Percentiles rank a stretch among this genome's conserved stretches.
Evolutionary conservation across 2,113 vertebrate species (phyloP).

Genomic region (Aphyosemion australe): DNA sequence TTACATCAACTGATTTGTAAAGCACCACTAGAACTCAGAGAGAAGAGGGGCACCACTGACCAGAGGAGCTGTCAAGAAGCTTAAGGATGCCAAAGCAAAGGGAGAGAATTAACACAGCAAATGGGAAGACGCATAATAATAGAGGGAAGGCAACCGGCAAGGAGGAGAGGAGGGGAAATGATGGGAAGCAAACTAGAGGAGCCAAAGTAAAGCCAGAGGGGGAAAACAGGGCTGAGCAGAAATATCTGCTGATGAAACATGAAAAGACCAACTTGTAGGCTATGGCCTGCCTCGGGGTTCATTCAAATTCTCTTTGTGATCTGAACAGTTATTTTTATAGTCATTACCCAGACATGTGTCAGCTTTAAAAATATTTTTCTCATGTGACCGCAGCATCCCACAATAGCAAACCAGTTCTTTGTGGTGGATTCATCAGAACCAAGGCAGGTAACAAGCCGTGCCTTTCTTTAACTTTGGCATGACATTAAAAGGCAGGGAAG

Average conservation of each 20-base stretch:
- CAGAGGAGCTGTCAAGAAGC: constrained; percentile 5
- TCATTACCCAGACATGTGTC: constrained; percentile 20
- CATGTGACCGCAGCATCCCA: constrained; percentile 10
- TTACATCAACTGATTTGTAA: constrained; percentile 57
- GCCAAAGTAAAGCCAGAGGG: constrained; percentile 48
- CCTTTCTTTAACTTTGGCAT: constrained; percentile 1
- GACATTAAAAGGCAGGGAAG: constrained; percentile 17
- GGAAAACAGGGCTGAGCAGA: constrained; percentile 33
- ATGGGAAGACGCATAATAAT: constrained; percentile 3
- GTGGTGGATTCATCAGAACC: constrained; percentile 17
- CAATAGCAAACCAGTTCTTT: constrained; percentile 26
- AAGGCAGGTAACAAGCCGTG: constrained; percentile 26
- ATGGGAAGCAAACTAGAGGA: constrained; percentile 24
- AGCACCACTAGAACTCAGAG: constrained; percentile 23
- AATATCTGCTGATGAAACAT: constrained; percentile 66
- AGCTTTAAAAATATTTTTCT: constrained; percentile 29
- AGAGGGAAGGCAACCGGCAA: constrained; percentile 6
- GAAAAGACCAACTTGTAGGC: constrained; percentile 50
- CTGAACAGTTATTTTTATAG: constrained; percentile 50
- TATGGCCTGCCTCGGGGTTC: constrained; percentile 51
- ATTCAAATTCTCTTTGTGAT: constrained; percentile 63
- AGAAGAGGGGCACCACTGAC: background rate
- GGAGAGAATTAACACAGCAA: background rate
- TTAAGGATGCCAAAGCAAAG: background rate
- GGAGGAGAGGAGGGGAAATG: constrained; percentile 6